Conservation (phyloP, 1,140 invertebrate species). For the roundworm (Caenorhabditis elegans) region WBcel235 BX284602.5:7323501-7324000, state of each 20-base stretch:
- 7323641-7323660: not conserved
- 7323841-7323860: no score
- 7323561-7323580: constrained; percentile 30
- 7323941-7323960: no score
- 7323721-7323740: no score
- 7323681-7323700: no score
- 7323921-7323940: not conserved
- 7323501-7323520: not conserved
- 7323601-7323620: constrained; percentile 17
- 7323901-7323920: not conserved
- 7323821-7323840: no score
- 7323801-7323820: no score
- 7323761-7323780: no score
- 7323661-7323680: no score
- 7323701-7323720: no score
- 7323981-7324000: not conserved
- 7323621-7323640: not conserved
- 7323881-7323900: constrained; percentile 9
- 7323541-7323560: constrained; percentile 21
- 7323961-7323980: no score
- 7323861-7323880: not conserved
- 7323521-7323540: not conserved
- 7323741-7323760: no score
- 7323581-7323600: constrained; percentile 4
- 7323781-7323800: no score